Evolutionary conservation across 2,113 vertebrate genomes (phyloP).

Genomic region (Tragulus kanchil): DNA sequence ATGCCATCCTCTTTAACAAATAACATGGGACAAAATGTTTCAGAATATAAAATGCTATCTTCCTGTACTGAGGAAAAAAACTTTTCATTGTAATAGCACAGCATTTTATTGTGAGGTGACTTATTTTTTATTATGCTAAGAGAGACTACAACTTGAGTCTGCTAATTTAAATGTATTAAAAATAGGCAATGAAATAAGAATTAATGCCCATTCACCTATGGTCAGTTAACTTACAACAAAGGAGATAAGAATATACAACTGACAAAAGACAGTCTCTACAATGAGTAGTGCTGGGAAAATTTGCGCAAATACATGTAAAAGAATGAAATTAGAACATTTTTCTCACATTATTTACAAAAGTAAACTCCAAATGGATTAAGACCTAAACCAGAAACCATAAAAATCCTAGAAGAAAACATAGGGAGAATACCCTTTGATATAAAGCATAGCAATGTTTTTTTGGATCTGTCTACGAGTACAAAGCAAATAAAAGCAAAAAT

Average conservation of each 20-base stretch:
- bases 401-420: not conserved
- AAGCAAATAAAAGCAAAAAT: not conserved
- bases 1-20: slow-evolving; percentile 90
- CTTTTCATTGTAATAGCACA: not conserved
- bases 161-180: slow-evolving; percentile 16
- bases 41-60: slow-evolving; percentile 8
- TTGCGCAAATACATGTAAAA: not conserved
- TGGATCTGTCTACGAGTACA: not conserved
- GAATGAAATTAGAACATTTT: not conserved
- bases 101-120: not conserved
- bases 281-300: not conserved
- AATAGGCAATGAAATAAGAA: slow-evolving; percentile 23
- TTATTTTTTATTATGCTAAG: not conserved
- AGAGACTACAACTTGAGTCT: not conserved
- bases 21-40: slow-evolving; percentile 42
- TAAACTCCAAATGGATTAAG: not conserved
- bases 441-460: not conserved
- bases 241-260: not conserved
- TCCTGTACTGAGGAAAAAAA: not conserved
- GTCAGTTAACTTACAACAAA: not conserved
- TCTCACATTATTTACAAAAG: not conserved
- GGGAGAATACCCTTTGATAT: not conserved
- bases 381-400: not conserved
- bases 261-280: not conserved
- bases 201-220: not conserved